Evolutionary conservation across 2,797 vertebrate genomes (phyloP), one percentile per base, ranked within the genome.

Genomic region (Mormyrus proboscirostris): DNA sequence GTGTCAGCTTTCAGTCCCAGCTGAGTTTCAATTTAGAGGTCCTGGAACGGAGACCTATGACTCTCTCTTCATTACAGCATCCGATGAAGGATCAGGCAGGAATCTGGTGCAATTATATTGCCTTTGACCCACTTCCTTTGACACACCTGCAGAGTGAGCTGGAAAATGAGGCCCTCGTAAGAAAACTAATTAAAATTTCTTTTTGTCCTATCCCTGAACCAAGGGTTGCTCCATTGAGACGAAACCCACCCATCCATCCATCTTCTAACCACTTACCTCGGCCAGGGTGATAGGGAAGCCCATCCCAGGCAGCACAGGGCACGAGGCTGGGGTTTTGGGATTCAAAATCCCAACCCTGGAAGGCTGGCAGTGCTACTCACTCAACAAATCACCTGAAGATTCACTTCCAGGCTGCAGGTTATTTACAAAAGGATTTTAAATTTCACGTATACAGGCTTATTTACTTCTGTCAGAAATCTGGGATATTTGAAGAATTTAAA

Each of bases 111-210:
- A 97, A 95, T 97, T 95, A 95, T 91, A 90, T 10, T 89, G 93
- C 92, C 90, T 89, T 89, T 92, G 89, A 93, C 92, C 92, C 51
- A 90, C 93, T 94, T 95, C 93, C 92, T 92, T 94, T 92, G 92
- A 91, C 94, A 95, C 95, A 97, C 95, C 96, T 97, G 97, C 97
- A 95, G 94, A 96, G 92, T 94, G 94, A 96, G 94, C 38, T 65
- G 90, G 90, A 94, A 93, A 95, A 95, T 94, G 90, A 94, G 94
- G 88, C 91, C 89, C 41, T 59, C 89, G 89, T 87, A 94, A 93
- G 93, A 94, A 95, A 95, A 95, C 95, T 96, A 94, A 95, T 95
- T 94, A 96, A 92, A 79, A 90, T 92, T 93, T 90, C 87, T 93
- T 90, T 88, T 91, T 92, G 65, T 88, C 91, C 89, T 92, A 90